These are phyloP conservation scores for Sporophila hypoxantha DNA, from an alignment of 2,113 vertebrate species.

Conservation along the genomic window DNA sequence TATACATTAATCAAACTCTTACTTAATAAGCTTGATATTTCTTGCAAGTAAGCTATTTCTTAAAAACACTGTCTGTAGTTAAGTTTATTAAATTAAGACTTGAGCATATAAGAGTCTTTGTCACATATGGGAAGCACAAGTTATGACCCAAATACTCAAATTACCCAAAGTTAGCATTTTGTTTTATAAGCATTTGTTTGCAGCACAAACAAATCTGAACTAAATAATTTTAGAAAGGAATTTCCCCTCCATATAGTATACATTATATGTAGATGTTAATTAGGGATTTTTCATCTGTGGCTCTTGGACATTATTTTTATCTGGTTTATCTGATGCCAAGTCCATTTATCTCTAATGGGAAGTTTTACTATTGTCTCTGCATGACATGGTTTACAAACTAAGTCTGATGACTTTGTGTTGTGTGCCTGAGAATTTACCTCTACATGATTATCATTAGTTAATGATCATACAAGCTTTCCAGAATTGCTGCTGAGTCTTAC, in stretches of 20 bases:
- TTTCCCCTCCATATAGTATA: neutral
- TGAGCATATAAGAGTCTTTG: neutral
- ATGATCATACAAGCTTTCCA: neutral
- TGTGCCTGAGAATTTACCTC: neutral
- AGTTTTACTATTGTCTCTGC: neutral
- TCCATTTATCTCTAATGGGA: neutral
- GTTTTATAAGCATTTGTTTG: neutral
- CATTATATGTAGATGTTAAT: neutral
- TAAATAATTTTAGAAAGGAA: neutral
- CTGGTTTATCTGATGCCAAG: neutral
- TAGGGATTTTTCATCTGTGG: neutral
- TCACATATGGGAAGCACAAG: neutral
- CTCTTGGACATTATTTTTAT: neutral
- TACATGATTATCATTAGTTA: neutral
- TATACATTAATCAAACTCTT: slow-evolving; percentile 1
- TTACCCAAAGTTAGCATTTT: neutral
- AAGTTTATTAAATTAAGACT: neutral
- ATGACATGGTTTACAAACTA: neutral
- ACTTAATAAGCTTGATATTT: neutral
- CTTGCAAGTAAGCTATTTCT: neutral
- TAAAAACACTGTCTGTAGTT: neutral
- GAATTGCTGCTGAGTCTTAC: neutral
- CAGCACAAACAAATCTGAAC: neutral
- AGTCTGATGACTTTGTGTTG: neutral
- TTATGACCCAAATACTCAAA: neutral